Conservation (phyloP, 1,140 invertebrate species). For the Brachionus calyciflorus region DNA sequence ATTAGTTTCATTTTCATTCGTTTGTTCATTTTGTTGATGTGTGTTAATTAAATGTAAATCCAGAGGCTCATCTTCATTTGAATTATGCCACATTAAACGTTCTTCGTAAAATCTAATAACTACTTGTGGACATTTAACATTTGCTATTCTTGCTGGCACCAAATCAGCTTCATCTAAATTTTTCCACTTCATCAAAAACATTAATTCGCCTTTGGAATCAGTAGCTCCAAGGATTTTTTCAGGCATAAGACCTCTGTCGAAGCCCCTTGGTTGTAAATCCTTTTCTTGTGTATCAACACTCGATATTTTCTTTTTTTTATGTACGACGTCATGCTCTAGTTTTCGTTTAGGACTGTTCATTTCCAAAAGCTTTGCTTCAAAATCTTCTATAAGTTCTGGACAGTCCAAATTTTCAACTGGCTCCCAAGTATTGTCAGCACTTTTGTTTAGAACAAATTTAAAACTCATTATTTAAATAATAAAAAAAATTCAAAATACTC, state of each 20-base stretch:
- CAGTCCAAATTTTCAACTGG: slow-evolving; percentile 72
- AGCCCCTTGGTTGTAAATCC: slow-evolving; percentile 65
- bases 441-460: not conserved
- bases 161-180: slow-evolving; percentile 90
- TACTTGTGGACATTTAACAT: slow-evolving; percentile 85
- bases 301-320: slow-evolving; percentile 42
- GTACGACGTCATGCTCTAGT: slow-evolving; percentile 48
- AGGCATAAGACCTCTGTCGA: slow-evolving; percentile 82
- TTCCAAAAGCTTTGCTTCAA: slow-evolving; percentile 67
- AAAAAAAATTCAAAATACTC: slow-evolving; percentile 50
- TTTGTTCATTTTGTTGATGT: not conserved
- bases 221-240: slow-evolving; percentile 92
- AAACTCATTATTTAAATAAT: not conserved
- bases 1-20: not conserved
- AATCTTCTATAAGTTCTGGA: slow-evolving; percentile 81
- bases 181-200: slow-evolving; percentile 98
- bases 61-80: not conserved
- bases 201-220: slow-evolving; percentile 83
- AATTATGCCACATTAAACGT: slow-evolving; percentile 80
- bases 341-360: slow-evolving; percentile 54
- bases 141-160: slow-evolving; percentile 84
- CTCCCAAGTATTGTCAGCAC: slow-evolving; percentile 50
- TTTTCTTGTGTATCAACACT: slow-evolving; percentile 6
- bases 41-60: slow-evolving; percentile 15
- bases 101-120: slow-evolving; percentile 95